Evolutionary conservation across 2,888 invertebrate genomes (phyloP).

Genomic region (Hololepta plana): DNA sequence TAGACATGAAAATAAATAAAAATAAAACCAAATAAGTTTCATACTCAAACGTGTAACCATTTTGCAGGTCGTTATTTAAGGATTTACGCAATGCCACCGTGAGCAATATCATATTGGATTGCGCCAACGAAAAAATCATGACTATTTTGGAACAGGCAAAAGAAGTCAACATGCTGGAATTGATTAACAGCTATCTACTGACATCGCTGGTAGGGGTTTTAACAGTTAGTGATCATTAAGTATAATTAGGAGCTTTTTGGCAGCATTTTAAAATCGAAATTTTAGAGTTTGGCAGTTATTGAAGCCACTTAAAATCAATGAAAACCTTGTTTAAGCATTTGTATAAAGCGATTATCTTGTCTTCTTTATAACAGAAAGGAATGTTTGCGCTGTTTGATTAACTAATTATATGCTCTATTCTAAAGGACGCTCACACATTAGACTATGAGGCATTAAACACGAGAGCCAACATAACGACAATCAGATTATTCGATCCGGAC

Average conservation of each 20-base stretch:
- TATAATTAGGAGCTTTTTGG: too few relatives aligned
- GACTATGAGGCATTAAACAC: slow-evolving; percentile 39
- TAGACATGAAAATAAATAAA: too few relatives aligned
- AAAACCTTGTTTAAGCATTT: too few relatives aligned
- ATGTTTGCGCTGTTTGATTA: slow-evolving; percentile 9
- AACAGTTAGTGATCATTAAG: too few relatives aligned
- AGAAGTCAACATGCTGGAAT: slow-evolving; percentile 59
- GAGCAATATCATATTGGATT: slow-evolving; percentile 59
- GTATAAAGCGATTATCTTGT: background rate
- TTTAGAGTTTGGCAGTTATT: too few relatives aligned
- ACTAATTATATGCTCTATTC: too few relatives aligned
- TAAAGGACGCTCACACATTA: slow-evolving; percentile 46
- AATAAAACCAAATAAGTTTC: slow-evolving; percentile 1
- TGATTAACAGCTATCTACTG: slow-evolving; percentile 46
- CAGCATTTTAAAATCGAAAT: too few relatives aligned
- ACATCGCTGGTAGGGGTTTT: slow-evolving; percentile 41
- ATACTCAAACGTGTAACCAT: too few relatives aligned
- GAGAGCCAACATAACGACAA: slow-evolving; percentile 50
- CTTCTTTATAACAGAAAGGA: background rate
- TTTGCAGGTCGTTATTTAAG: slow-evolving; percentile 49
- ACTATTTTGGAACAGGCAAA: slow-evolving; percentile 46
- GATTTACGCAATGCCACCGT: slow-evolving; percentile 53
- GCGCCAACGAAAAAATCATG: slow-evolving; percentile 42
- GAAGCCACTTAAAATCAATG: too few relatives aligned
- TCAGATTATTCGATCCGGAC: slow-evolving; percentile 40